Evolutionary conservation across 2,797 vertebrate species (phyloP).

Genomic region (Decapterus maruadsi): DNA sequence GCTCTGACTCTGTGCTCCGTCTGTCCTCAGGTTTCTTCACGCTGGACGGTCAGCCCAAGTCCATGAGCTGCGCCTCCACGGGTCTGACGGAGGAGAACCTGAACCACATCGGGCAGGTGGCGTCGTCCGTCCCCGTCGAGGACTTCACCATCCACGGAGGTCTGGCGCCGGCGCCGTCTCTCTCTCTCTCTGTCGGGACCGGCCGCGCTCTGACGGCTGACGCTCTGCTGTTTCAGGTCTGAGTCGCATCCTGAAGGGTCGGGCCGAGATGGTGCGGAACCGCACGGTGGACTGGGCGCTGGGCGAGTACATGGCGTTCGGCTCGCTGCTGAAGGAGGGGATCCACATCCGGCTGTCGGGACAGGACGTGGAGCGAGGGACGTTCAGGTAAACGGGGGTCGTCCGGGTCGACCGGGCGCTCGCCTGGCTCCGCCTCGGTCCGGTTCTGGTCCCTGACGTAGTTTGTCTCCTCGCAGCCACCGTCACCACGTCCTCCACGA

Average conservation of each 20-base stretch:
- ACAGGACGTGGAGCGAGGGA: constrained; percentile 96
- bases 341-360: constrained; percentile 94
- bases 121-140: constrained; percentile 94
- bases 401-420: no score
- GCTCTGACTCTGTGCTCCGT: constrained; percentile 72
- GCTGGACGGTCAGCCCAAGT: constrained; percentile 93
- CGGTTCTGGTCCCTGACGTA: no score
- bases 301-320: constrained; percentile 96
- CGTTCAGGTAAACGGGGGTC: constrained; percentile 90
- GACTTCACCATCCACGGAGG: constrained; percentile 98
- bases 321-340: constrained; percentile 94
- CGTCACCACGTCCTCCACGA: constrained; percentile 94
- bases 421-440: no score
- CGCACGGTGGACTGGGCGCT: constrained; percentile 95
- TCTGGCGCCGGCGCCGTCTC: constrained; percentile 40
- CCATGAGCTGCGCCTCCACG: constrained; percentile 93
- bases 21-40: constrained; percentile 92
- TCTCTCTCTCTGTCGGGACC: no score
- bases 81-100: constrained; percentile 91
- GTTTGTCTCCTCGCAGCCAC: constrained; percentile 81
- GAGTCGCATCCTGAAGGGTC: constrained; percentile 91
- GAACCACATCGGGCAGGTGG: constrained; percentile 90
- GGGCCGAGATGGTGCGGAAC: constrained; percentile 89
- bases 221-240: constrained; percentile 83
- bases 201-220: not conserved